phyloP scores from a whole-genome alignment of 2,113 vertebrate genomes.

The Corythornis madagascariensis region DNA sequence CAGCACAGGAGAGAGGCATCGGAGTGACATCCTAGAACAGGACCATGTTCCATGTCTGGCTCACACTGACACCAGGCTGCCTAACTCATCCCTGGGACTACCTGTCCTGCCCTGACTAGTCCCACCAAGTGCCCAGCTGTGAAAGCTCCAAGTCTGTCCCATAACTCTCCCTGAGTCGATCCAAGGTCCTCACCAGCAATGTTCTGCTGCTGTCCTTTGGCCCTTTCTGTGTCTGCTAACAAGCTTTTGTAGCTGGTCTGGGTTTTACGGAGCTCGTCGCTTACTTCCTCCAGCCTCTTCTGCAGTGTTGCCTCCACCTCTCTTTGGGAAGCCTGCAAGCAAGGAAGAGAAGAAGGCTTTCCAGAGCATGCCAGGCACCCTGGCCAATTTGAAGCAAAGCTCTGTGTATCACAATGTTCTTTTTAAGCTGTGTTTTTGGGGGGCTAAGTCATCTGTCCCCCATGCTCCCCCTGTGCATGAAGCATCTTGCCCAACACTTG shows the following conservation, averaged over 20 bases:
- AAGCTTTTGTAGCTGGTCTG: slow-evolving; percentile 83
- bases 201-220: slow-evolving; percentile 80
- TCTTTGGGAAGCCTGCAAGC: slow-evolving; percentile 75
- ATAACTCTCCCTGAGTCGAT: background rate
- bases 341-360: background rate
- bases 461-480: fast-evolving
- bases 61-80: background rate
- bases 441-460: background rate
- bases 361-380: background rate
- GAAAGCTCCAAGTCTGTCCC: background rate
- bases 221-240: slow-evolving; percentile 79
- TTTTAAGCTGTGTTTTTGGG: background rate
- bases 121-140: background rate
- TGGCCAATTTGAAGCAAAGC: background rate
- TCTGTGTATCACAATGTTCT: background rate
- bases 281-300: slow-evolving; percentile 87
- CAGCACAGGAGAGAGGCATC: background rate
- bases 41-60: fast-evolving
- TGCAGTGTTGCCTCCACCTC: slow-evolving; percentile 84
- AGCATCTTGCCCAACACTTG: background rate
- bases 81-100: background rate
- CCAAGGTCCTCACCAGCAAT: slow-evolving; percentile 76
- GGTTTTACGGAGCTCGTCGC: slow-evolving; percentile 83
- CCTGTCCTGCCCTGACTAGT: background rate
- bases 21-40: background rate